Conservation (phyloP, 2,888 invertebrate genomes). For the Mesorhabditis sp. region DNA sequence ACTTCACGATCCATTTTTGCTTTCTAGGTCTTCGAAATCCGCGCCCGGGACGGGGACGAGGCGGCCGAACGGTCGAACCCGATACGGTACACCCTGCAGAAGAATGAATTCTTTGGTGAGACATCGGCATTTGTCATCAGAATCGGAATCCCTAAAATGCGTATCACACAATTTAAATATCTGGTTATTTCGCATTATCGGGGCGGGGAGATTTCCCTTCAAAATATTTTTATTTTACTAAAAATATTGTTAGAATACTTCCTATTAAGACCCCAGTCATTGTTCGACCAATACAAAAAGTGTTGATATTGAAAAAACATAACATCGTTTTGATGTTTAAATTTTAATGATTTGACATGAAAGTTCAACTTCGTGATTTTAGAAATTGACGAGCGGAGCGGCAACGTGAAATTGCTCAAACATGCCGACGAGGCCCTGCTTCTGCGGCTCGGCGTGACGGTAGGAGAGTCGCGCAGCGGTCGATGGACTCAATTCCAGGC, state of each 20-base stretch:
- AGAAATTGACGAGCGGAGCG: conserved; percentile 19
- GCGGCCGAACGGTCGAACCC: neutral
- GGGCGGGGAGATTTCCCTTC: too few species aligned
- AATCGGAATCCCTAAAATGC: too few species aligned
- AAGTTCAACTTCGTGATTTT: conserved; percentile 12
- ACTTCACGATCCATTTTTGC: neutral
- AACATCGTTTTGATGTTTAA: too few species aligned
- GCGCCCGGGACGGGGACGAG: conserved; percentile 23
- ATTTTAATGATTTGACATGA: neutral
- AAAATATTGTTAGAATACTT: too few species aligned
- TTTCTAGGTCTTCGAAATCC: conserved; percentile 12
- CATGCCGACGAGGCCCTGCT: conserved; percentile 11
- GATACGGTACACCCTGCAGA: conserved; percentile 5
- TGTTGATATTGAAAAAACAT: too few species aligned
- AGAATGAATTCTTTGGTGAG: conserved; percentile 8
- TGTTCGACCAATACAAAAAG: too few species aligned
- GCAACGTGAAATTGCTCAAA: conserved; percentile 17
- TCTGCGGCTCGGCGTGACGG: conserved; percentile 19
- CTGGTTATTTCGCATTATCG: too few species aligned
- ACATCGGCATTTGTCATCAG: neutral
- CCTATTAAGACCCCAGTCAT: too few species aligned
- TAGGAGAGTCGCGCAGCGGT: conserved; percentile 1
- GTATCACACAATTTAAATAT: too few species aligned
- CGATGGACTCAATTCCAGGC: neutral
- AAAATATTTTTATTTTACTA: too few species aligned